A percentile compares a stretch with the other conserved stretches of the same genome.
Conservation (phyloP, 2,888 invertebrate species). For the Tetragnatha montana region DNA sequence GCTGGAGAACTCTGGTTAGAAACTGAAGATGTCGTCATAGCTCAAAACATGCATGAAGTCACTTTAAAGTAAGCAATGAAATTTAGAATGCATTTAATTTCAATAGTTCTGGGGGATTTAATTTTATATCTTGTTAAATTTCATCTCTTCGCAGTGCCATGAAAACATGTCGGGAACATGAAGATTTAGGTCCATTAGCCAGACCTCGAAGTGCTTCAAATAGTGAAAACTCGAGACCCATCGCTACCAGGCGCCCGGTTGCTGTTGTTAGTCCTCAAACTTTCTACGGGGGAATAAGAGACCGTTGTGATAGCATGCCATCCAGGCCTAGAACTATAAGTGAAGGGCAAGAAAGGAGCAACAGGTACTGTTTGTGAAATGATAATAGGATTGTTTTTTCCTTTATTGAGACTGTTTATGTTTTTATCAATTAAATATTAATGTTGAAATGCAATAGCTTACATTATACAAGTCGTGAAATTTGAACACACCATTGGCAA, state of each 20-base stretch:
- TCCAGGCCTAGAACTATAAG: constrained; percentile 83
- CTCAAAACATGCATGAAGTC: constrained; percentile 82
- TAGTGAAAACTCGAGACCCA: constrained; percentile 84
- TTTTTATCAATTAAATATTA: too few relatives aligned
- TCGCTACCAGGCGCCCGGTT: constrained; percentile 78
- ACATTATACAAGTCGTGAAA: too few relatives aligned
- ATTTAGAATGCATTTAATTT: background rate
- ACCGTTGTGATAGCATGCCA: constrained; percentile 89
- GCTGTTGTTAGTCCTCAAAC: constrained; percentile 59
- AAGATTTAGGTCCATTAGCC: constrained; percentile 82
- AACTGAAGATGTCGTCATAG: constrained; percentile 91
- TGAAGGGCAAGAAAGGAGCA: constrained; percentile 77
- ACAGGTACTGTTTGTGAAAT: constrained; percentile 38
- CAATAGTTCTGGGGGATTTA: background rate
- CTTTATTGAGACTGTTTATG: too few relatives aligned
- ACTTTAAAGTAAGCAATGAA: constrained; percentile 57
- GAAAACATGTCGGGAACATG: constrained; percentile 77
- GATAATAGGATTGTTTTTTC: too few relatives aligned
- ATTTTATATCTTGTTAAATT: background rate
- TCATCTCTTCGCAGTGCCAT: constrained; percentile 81
- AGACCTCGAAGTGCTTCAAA: constrained; percentile 84
- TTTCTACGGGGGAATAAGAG: constrained; percentile 77
- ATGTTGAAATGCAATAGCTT: too few relatives aligned
- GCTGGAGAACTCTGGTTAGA: constrained; percentile 98
- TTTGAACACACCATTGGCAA: too few relatives aligned